Percentiles rank a stretch among this genome's conserved stretches.
These are phyloP conservation scores for Cremastinae sp. DNA, from an alignment of 2,888 invertebrate genomes.

Conservation along the genomic window DNA sequence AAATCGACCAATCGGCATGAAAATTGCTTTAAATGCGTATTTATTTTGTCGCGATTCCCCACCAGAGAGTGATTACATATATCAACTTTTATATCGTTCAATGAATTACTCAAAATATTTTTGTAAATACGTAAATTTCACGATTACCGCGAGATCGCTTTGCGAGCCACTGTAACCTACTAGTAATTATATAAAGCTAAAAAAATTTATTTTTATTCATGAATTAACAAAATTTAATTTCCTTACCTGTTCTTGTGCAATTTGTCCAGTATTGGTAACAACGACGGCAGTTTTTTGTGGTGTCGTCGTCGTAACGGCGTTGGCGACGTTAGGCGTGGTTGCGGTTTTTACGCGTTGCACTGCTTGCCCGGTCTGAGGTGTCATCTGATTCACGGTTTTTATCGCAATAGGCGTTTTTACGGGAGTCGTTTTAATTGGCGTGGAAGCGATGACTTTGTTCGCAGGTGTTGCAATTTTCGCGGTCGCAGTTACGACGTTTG, in stretches of 20 bases:
- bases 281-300: constrained; percentile 74
- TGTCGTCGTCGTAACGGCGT: constrained; percentile 66
- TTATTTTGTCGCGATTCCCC: too few species aligned
- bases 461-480: constrained; percentile 68
- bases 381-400: constrained; percentile 69
- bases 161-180: too few species aligned
- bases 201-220: neutral
- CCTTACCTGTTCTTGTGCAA: constrained; percentile 64
- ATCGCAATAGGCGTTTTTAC: constrained; percentile 69
- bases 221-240: neutral
- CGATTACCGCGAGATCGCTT: too few species aligned
- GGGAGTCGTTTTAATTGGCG: constrained; percentile 23
- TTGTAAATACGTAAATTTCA: too few species aligned
- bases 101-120: too few species aligned
- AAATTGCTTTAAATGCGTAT: too few species aligned
- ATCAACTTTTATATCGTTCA: too few species aligned
- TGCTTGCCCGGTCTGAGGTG: constrained; percentile 68
- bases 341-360: constrained; percentile 69
- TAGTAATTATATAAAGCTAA: too few species aligned
- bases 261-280: constrained; percentile 76
- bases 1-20: too few species aligned
- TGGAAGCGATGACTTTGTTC: constrained; percentile 67
- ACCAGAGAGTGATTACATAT: too few species aligned
- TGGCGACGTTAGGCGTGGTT: constrained; percentile 64
- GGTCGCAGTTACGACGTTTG: constrained; percentile 63